Base-by-base conservation (phyloP, 2,113 vertebrate genomes). In the Triplophysa tibetana region DNA sequence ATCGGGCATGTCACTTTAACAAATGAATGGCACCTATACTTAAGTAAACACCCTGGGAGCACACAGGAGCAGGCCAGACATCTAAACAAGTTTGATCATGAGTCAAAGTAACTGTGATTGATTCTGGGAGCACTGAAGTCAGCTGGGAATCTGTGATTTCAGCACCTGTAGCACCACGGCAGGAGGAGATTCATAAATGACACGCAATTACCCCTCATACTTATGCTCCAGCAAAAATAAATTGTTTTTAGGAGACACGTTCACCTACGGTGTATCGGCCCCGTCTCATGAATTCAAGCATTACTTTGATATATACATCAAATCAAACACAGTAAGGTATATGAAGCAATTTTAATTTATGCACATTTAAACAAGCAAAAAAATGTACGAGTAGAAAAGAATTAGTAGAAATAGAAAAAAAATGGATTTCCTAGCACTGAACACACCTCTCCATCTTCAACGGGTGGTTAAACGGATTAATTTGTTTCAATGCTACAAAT, bases 331-430 rank as follows among this genome's bases (percentile, higher is more conserved):
- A 75, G 63, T 72, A 62, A 88, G 80, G 82, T 91, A 86, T 92
- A 90, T 62, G 90, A 93, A 90, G 90, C 88, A 70, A 69, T 88
- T 91, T 92, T 92, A 93, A 92, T 94, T 92, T 91, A 90, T 91
- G 91, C 92, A 91, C 90, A 92, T 83, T 89, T 90, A 92, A 90
- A 92, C 91, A 91, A 89, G 90, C 88, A 85, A 91, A 93, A 89
- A 78, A 82, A 82, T 70, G 62, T 83, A 66, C 76, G 91, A 88
- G 87, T 90, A 85, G 79, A 89, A 91, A 92, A 91, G n/a, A 89
- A 88, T 91, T 91, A 89, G 86, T 91, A 87, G 84, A 88, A 91
- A 91, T 87, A 73, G 75, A 91, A 86, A 83, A 66, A 86, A 60
- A 74, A 80, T 29, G 77, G 29, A 74, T 33, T 68, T 77, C 69